Percentiles rank a stretch among this genome's conserved stretches.
phyloP scores from a whole-genome alignment of 1,140 invertebrate species.

The Zelostemma sp. region DNA sequence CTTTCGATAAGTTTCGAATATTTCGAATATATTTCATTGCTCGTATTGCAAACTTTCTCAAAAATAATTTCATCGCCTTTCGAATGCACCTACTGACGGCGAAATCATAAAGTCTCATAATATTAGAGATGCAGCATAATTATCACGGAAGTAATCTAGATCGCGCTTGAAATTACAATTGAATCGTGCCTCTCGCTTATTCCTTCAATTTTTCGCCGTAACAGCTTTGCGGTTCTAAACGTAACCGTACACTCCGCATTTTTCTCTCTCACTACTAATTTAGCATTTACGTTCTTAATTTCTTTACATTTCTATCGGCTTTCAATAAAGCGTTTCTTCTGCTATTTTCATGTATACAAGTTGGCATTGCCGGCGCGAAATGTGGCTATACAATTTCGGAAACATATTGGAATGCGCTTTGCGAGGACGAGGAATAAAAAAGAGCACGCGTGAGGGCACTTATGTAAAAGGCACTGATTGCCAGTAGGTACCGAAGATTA shows the following conservation, averaged over 20 bases:
- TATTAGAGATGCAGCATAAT: constrained; percentile 33
- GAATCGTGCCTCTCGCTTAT: constrained; percentile 11
- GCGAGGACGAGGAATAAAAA: neutral
- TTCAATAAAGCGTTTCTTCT: neutral
- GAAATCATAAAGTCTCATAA: neutral
- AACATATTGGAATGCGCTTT: too few species aligned
- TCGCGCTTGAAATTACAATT: constrained; percentile 43
- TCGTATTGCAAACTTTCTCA: too few species aligned
- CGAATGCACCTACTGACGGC: too few species aligned
- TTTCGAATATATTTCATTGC: too few species aligned
- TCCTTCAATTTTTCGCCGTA: constrained; percentile 27
- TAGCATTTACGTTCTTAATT: neutral
- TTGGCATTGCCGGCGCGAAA: too few species aligned
- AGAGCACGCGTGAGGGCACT: neutral
- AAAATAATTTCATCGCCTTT: too few species aligned
- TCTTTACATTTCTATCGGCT: neutral
- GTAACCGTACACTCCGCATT: constrained; percentile 12
- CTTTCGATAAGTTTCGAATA: too few species aligned
- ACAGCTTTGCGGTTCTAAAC: constrained; percentile 11
- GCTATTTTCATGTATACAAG: too few species aligned
- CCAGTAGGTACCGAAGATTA: constrained; percentile 25
- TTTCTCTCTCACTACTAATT: constrained; percentile 6
- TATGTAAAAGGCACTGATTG: constrained; percentile 16
- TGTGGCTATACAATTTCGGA: too few species aligned
- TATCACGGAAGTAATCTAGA: constrained; percentile 58